These are phyloP conservation scores for Manis javanica DNA, from an alignment of 2,797 vertebrate genomes.

Conservation along the genomic window DNA sequence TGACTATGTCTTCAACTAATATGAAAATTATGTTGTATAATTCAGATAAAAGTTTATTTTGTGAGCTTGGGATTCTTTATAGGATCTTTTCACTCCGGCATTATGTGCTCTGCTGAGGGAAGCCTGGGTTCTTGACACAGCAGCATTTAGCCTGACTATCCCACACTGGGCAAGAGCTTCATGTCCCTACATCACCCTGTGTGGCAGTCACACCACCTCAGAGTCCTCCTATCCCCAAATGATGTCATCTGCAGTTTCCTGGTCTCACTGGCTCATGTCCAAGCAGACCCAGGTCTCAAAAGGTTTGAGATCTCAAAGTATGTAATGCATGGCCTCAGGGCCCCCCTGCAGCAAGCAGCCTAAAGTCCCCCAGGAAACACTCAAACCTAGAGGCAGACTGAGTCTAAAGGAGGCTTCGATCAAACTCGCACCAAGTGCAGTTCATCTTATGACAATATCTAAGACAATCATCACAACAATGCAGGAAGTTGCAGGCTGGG, in stretches of 20 bases:
- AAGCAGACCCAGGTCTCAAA: background rate
- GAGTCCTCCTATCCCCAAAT: too few species aligned
- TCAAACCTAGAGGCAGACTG: background rate
- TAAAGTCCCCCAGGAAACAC: background rate
- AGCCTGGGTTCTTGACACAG: background rate
- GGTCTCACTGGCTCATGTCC: background rate
- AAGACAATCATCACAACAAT: background rate
- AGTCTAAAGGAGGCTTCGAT: background rate
- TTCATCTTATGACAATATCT: background rate
- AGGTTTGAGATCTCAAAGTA: background rate
- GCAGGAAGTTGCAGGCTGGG: background rate
- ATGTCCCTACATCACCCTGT: background rate
- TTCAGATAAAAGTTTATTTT: background rate
- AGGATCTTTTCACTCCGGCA: background rate
- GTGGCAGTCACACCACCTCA: background rate
- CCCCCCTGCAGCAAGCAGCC: background rate
- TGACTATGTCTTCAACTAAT: background rate
- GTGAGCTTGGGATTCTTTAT: background rate
- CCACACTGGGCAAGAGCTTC: background rate
- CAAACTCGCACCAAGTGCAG: background rate
- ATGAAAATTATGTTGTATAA: background rate
- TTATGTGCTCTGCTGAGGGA: background rate
- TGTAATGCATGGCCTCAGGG: fast-evolving
- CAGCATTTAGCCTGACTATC: background rate
- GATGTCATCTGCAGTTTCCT: background rate